Evolutionary conservation across 2,113 vertebrate genomes (phyloP), one percentile per base, ranked within the genome.

Genomic region (Fregata magnificens): DNA sequence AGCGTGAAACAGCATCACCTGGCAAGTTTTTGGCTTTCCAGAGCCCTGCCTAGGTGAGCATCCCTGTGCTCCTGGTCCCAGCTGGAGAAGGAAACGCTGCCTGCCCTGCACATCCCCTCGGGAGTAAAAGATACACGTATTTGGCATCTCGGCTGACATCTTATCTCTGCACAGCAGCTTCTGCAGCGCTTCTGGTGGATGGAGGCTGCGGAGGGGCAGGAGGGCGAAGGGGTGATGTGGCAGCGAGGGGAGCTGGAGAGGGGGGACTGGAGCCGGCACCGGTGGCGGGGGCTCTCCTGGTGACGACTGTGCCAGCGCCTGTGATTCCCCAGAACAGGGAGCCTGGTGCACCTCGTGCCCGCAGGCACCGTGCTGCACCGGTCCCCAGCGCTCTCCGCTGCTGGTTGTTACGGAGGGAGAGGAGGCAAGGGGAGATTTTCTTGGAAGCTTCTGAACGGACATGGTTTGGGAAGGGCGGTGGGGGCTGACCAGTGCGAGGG

Each of bases 401-500:
- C 55, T 70, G 31, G 4, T 49, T 45, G 10, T 58, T n/a, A 16
- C 3, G 5, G 44, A 65, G n/a, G 56, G 67, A 80, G 32, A 25
- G 32, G 17, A 83, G 44, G 24, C 12, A 24, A 74, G 45, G 7
- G 5, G 17, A 66, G 61, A 28, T 79, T 58, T 90, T 69, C 61
- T 79, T 3, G 6, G 17, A 34, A 70, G 66, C 55, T 80, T 83
- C 49, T 63, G 36, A 65, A 38, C 17, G 49, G 56, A 6, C 0
- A 0, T 4, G 26, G 34, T 34, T 62, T 62, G 42, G 52, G 65
- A 52, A 56, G 42, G 21, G 47, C 3, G 1, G 4, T 5, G 10
- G 47, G 15, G 17, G 38, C 16, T 78, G 42, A 40, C 11, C 8
- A 7, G 36, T 14, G 10, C 5, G 4, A 18, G 25, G 53, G 58